Conservation (phyloP, 2,113 vertebrate genomes). For the Cercopithecus mona region DNA sequence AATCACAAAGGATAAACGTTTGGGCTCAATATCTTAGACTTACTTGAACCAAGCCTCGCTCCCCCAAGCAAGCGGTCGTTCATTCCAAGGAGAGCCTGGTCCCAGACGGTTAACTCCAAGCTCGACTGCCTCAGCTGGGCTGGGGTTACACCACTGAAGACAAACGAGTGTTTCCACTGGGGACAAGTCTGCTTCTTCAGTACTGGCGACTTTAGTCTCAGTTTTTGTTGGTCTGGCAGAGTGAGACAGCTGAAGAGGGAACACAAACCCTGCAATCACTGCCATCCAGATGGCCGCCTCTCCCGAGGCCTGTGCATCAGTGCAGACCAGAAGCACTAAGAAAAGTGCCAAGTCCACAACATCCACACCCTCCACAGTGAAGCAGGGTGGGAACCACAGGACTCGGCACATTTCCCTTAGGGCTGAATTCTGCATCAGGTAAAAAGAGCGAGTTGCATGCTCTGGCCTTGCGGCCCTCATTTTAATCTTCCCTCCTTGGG, state of each 20-base stretch:
- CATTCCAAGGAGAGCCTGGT: constrained; percentile 77
- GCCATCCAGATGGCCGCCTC: fast-evolving
- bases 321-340: background rate
- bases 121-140: constrained; percentile 80
- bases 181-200: constrained; percentile 81
- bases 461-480: fast-evolving
- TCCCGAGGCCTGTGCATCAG: fast-evolving
- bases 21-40: constrained; percentile 27
- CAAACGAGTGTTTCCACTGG: constrained; percentile 85
- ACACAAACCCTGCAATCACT: fast-evolving
- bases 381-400: fast-evolving
- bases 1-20: background rate
- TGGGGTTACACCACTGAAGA: constrained; percentile 79
- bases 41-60: constrained; percentile 78
- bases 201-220: constrained; percentile 79
- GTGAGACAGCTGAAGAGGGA: constrained; percentile 81
- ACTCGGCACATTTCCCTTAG: background rate
- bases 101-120: constrained; percentile 84
- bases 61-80: constrained; percentile 77
- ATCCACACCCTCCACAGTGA: background rate
- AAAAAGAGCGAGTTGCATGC: background rate
- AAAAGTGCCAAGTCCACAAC: too few relatives aligned
- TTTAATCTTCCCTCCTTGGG: background rate
- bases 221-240: constrained; percentile 72
- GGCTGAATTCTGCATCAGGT: background rate